These are phyloP conservation scores for Rhinichthys klamathensis DNA, from an alignment of 2,113 vertebrate species.

Conservation along the genomic window DNA sequence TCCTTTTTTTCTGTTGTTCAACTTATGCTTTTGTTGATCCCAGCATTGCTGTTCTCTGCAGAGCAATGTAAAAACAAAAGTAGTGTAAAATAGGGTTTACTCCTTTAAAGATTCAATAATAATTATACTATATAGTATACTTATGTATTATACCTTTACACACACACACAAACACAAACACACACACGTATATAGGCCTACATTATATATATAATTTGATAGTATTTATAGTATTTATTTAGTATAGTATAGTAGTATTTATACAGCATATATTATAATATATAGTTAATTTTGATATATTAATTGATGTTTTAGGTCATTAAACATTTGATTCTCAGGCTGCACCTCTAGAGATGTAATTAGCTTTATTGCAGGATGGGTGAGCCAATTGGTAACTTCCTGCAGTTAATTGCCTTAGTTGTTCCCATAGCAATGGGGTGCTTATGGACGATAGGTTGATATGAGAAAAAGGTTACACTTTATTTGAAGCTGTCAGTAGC, in stretches of 20 bases:
- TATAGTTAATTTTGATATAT: not conserved
- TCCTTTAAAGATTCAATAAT: not conserved
- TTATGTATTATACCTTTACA: too few species aligned
- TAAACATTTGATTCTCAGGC: not conserved
- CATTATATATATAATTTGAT: too few species aligned
- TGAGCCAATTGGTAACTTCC: slow-evolving; percentile 5
- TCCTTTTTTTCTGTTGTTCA: not conserved
- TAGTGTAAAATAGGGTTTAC: not conserved
- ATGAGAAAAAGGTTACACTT: not conserved
- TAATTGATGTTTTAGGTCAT: not conserved
- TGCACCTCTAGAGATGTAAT: not conserved
- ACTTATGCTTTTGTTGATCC: not conserved
- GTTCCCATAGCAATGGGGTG: not conserved
- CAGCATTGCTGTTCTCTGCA: not conserved
- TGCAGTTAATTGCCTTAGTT: not conserved
- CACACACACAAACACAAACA: too few species aligned
- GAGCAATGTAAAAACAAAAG: not conserved
- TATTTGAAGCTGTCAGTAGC: too few species aligned
- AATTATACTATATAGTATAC: too few species aligned
- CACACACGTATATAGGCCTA: too few species aligned
- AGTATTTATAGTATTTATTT: not conserved
- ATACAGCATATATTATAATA: not conserved
- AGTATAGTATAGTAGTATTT: not conserved
- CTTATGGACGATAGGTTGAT: not conserved
- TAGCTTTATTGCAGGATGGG: slow-evolving; percentile 2